Conservation (phyloP, 2,888 invertebrate species). For the Hybos culiciformis region DNA sequence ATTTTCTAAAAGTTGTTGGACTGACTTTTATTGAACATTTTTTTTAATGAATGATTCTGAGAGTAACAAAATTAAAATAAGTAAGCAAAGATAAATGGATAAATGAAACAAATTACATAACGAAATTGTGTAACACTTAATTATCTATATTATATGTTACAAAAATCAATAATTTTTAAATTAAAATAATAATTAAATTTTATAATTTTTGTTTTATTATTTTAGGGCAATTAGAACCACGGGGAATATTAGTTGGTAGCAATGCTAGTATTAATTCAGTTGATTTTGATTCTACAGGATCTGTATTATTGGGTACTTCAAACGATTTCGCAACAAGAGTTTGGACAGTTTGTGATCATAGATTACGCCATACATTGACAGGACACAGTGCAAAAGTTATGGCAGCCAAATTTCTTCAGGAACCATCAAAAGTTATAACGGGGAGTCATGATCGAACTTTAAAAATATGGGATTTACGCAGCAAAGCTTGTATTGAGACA, state of each 20-base stretch:
- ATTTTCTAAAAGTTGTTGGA: too few species aligned
- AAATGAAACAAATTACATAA: too few species aligned
- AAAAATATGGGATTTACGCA: conserved; percentile 96
- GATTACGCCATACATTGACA: conserved; percentile 45
- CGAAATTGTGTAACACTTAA: too few species aligned
- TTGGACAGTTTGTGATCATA: conserved; percentile 84
- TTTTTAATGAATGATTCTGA: too few species aligned
- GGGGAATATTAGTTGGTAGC: conserved; percentile 76
- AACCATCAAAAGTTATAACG: conserved; percentile 84
- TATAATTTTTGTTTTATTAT: neutral
- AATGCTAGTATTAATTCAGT: conserved; percentile 94
- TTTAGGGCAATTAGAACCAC: conserved; percentile 52
- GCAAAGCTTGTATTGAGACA: conserved; percentile 81
- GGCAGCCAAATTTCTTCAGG: conserved; percentile 91
- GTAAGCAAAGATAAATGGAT: too few species aligned
- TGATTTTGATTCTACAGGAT: conserved; percentile 87
- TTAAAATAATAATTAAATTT: too few species aligned
- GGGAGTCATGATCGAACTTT: conserved; percentile 96
- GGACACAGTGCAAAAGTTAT: conserved; percentile 91
- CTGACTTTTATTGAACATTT: too few species aligned
- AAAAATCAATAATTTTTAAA: too few species aligned
- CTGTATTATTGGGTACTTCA: conserved; percentile 78
- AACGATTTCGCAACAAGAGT: conserved; percentile 94
- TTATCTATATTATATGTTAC: too few species aligned
- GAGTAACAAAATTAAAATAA: conserved; percentile 1